Evolutionary conservation across 1,140 invertebrate species (phyloP), one percentile per base, ranked within the genome.

Genomic region (Papilio polyxenes): DNA sequence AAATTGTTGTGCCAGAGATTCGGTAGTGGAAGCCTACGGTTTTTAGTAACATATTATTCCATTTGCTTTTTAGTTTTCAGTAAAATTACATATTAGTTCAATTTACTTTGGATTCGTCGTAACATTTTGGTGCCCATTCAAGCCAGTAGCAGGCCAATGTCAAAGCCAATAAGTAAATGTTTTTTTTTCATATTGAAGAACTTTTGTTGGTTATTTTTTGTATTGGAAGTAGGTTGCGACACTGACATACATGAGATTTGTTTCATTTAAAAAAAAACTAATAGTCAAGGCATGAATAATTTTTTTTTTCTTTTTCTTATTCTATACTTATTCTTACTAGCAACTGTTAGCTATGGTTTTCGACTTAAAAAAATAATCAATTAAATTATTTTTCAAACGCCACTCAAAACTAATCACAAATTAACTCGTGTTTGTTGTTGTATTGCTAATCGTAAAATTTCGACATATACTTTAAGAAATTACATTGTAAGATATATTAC

Each of bases 191-290:
- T 92, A 83, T 81, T 87, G 87, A 65, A 85, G 82, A 86, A 87
- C 92, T 89, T 92, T 91, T 91, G 69, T 84, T 9, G 15, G 80
- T 80, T 92, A 87, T 91, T 92, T 87, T 82, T 84, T 82, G 84
- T 89, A 93, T 91, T 91, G 78, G 89, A 90, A 93, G 87, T 91
- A 89, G 93, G 89, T 93, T 93, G 86, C 91, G 92, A 92, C 93
- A 94, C 92, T 94, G 93, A 93, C 93, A 94, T 91, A 93, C 92
- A 94, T 94, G 90, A 53, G 74, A 82, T 81, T 80, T 59, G 85
- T 87, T 87, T 83, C 84, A 85, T 87, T 92, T 93, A 91, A 93
- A 94, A 93, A 94, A 49, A 82, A 86, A 86, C 87, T 82, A 77
- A 65, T 82, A 85, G 84, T 86, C 90, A 93, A 92, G 92, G 90